These are phyloP conservation scores for Pyralis farinalis DNA, from an alignment of 2,888 invertebrate species.

Conservation along the genomic window DNA sequence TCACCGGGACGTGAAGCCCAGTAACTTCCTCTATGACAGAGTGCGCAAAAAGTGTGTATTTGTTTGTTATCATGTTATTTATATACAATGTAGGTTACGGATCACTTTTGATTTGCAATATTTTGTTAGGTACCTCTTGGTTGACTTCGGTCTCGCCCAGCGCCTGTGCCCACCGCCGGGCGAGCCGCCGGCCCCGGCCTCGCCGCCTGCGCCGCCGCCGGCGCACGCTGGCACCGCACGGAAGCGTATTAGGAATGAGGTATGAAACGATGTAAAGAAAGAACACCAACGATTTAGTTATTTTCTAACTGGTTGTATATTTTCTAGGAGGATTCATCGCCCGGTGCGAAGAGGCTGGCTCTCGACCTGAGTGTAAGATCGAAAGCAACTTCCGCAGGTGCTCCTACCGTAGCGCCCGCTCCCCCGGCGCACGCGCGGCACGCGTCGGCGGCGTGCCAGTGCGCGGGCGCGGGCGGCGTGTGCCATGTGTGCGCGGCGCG, in stretches of 20 bases:
- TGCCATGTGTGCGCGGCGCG: constrained; percentile 84
- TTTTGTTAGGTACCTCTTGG: constrained; percentile 86
- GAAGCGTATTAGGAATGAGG: constrained; percentile 46
- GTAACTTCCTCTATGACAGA: constrained; percentile 93
- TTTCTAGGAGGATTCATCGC: constrained; percentile 27
- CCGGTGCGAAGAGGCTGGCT: constrained; percentile 51
- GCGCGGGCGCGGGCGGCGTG: constrained; percentile 84
- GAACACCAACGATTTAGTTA: too few species aligned
- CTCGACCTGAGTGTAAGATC: constrained; percentile 43
- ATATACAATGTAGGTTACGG: too few species aligned
- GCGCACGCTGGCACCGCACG: constrained; percentile 78
- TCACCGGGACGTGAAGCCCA: constrained; percentile 95
- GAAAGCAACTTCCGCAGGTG: constrained; percentile 2
- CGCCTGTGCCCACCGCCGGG: constrained; percentile 65
- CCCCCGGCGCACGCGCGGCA: constrained; percentile 34
- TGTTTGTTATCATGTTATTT: constrained; percentile 3
- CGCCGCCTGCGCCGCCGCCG: constrained; percentile 73
- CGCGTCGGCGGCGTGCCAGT: constrained; percentile 73
- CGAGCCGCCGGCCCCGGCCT: constrained; percentile 24
- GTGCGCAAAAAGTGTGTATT: constrained; percentile 77
- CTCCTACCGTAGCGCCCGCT: constrained; percentile 13
- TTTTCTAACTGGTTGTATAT: neutral
- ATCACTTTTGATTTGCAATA: too few species aligned
- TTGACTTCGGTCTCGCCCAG: constrained; percentile 95
- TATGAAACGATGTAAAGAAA: too few species aligned